Evolutionary conservation across 1,140 invertebrate genomes (phyloP), one percentile per base, ranked within the genome.

Genomic region (Pararge aegeria): DNA sequence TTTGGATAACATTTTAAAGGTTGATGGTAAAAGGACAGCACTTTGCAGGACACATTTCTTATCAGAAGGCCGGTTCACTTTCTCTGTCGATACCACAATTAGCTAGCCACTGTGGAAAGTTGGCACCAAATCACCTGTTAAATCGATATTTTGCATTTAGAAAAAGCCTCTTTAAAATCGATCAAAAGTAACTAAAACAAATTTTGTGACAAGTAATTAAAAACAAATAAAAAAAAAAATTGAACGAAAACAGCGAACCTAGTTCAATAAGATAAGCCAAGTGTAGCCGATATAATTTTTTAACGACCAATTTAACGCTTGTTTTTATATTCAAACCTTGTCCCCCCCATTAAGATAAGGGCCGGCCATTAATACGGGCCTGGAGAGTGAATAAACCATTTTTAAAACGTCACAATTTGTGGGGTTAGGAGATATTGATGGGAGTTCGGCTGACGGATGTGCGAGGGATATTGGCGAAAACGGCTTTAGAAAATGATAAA

Each of bases 341-440:
- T 40, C 38, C 38, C 16, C 38, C 16, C 38, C 16, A 40, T 40
- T 40, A 40, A 40, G 38, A 40, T 40, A 40, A 40, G 38, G 13
- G 38, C 13, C 3, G 9, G 38, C 38, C 13, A 40, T 40, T 40
- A 40, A 40, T 40, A 40, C 38, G 1, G 38, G 5, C 38, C 5
- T 13, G 16, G 38, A 16, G 38, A 40, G 38, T 40, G 38, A 40
- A 40, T 40, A 40, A 40, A 34, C 38, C 38, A 40, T 40, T 40
- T 40, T 40, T 40, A 40, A 40, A 40, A 40, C 38, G 38, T 40
- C 38, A 40, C 38, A 40, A 40, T 40, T 40, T 40, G 38, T 5
- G 38, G 38, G 38, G 13, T 40, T 40, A 40, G 38, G 38, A 5
- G 38, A 40, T 40, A 40, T 40, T 18, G 38, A 40, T 40, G 38